Conservation (phyloP, 2,888 invertebrate species). For the Ptychoptera contaminata region DNA sequence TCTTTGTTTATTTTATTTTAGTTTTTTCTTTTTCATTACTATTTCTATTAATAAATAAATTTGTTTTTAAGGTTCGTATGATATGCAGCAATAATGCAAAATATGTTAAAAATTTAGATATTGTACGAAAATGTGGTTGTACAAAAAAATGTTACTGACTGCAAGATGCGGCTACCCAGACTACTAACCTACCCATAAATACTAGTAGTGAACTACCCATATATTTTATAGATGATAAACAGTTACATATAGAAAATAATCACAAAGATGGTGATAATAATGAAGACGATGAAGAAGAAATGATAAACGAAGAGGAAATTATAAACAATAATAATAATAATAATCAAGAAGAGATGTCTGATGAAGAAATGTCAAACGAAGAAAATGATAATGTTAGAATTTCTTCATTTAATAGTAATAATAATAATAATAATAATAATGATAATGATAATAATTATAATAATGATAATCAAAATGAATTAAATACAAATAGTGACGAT, state of each 20-base stretch:
- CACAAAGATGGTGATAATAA: slow-evolving; percentile 4
- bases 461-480: slow-evolving; percentile 9
- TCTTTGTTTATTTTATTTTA: slow-evolving; percentile 3
- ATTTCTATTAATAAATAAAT: too few relatives aligned
- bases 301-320: background rate
- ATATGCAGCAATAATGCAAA: slow-evolving; percentile 85
- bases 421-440: slow-evolving; percentile 9
- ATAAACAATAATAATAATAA: slow-evolving; percentile 7
- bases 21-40: slow-evolving; percentile 5
- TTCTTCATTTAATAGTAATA: slow-evolving; percentile 2
- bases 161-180: slow-evolving; percentile 42
- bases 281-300: slow-evolving; percentile 12
- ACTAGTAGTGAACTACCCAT: too few relatives aligned
- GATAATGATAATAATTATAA: slow-evolving; percentile 14
- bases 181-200: background rate
- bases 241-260: slow-evolving; percentile 4
- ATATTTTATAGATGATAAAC: too few relatives aligned
- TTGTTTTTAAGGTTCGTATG: slow-evolving; percentile 53
- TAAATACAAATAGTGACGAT: slow-evolving; percentile 9
- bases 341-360: slow-evolving; percentile 3
- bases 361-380: background rate
- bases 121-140: slow-evolving; percentile 93
- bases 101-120: slow-evolving; percentile 90
- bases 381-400: slow-evolving; percentile 3
- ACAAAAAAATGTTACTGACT: slow-evolving; percentile 77